A percentile compares a stretch with the other conserved stretches of the same genome.
phyloP scores from a whole-genome alignment of 1,140 invertebrate species.

The Phenacoccus solenopsis region DNA sequence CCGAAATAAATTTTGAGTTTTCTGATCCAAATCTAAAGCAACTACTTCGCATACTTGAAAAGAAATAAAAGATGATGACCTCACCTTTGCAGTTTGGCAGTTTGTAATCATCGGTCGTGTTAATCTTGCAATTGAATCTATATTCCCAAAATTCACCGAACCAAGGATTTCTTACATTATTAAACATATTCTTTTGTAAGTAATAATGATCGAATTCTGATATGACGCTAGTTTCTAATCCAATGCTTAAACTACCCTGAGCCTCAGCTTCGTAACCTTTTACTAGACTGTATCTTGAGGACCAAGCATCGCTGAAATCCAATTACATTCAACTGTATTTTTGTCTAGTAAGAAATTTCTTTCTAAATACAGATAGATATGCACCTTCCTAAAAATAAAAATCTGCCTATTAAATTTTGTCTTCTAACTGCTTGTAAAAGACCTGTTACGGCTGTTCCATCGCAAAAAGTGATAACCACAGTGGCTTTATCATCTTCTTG shows the following conservation, averaged over 20 bases:
- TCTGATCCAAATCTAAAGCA: too few species aligned
- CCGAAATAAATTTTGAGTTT: too few species aligned
- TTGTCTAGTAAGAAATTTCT: background rate
- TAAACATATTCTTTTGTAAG: conserved; percentile 41
- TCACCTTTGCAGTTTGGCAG: too few species aligned
- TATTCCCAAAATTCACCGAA: conserved; percentile 63
- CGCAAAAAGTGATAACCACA: conserved; percentile 69
- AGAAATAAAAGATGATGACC: too few species aligned
- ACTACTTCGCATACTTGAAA: too few species aligned
- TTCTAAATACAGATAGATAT: background rate
- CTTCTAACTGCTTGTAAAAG: conserved; percentile 41
- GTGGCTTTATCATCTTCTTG: conserved; percentile 43
- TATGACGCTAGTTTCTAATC: conserved; percentile 57
- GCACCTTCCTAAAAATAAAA: conserved; percentile 40
- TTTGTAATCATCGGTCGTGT: too few species aligned
- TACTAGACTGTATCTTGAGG: conserved; percentile 58
- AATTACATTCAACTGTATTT: background rate
- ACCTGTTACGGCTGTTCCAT: conserved; percentile 55
- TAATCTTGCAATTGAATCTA: conserved; percentile 46
- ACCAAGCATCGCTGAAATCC: conserved; percentile 42
- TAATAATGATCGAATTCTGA: conserved; percentile 55
- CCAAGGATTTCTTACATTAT: conserved; percentile 58
- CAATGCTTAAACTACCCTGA: conserved; percentile 55
- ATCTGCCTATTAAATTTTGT: conserved; percentile 41
- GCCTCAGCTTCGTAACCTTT: conserved; percentile 50